Evolutionary conservation across 1,140 invertebrate genomes (phyloP), one percentile per base, ranked within the genome.

Genomic region (Tetramorium alpestre): DNA sequence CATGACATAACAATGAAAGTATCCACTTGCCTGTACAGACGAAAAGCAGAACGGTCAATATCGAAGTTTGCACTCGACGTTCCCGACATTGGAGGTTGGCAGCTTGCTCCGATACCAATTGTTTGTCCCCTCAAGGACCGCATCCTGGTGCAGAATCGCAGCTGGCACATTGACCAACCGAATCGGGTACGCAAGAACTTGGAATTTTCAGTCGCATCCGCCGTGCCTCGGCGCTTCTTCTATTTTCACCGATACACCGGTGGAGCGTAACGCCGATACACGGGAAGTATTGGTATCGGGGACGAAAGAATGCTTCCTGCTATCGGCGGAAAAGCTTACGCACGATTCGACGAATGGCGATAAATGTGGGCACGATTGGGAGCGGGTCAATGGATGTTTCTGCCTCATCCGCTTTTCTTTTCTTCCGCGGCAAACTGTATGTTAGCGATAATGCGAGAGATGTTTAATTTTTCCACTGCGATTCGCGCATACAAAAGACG

Each of bases 291-390:
- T 89, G 67, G 49, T 70, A 54, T 82, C 81, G 25, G 75, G 75
- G 22, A 76, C 51, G 51, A 88, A 58, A 70, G 56, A 65, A 51
- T 56, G 60, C 62, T 86, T 89, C 69, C 76, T 51, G 62, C 80
- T 60, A 65, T 78, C 62, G 84, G 60, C 38, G 54, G 58, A 70
- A 78, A 49, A 85, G 81, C 73, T 78, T 78, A 85, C 87, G 80
- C 80, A 84, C 80, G 54, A 84, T 49, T 75, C 80, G 69, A 51
- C 87, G 60, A 75, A 67, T 64, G 69, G 86, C 87, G 78, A 88
- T 89, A 88, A 89, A 75, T 81, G 69, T 60, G 28, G 54, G 25
- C 51, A 54, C 87, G 88, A 89, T 89, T 75, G 69, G 47, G 72
- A 89, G 67, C 69, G 84, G 84, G 60, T 89, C 88, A 73, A 73